These are phyloP conservation scores for Loriculus beryllinus DNA, from an alignment of 2,797 vertebrate genomes.

Conservation along the genomic window DNA sequence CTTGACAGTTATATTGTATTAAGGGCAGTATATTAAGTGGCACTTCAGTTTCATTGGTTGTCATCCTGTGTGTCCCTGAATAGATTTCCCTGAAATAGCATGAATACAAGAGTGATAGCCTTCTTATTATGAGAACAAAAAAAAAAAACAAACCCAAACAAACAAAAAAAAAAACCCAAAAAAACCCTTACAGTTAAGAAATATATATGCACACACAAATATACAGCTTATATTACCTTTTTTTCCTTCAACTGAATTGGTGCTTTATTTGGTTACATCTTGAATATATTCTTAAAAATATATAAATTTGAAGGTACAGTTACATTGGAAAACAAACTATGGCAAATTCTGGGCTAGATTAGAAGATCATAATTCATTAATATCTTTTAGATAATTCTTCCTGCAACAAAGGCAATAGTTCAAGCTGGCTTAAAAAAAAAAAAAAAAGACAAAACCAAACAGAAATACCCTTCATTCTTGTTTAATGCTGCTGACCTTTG, in stretches of 20 bases:
- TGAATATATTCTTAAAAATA: not conserved
- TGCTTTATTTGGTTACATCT: not conserved
- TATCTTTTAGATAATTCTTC: not conserved
- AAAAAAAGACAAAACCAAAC: not conserved
- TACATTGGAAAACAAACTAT: not conserved
- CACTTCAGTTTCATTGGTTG: not conserved
- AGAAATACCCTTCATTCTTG: accelerated
- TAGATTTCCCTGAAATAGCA: not conserved
- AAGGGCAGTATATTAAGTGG: not conserved
- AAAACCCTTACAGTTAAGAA: not conserved
- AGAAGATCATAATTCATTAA: not conserved
- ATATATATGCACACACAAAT: not conserved
- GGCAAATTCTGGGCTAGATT: not conserved
- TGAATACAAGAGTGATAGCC: not conserved
- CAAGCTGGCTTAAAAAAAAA: not conserved
- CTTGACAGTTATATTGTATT: not conserved
- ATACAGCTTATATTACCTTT: not conserved
- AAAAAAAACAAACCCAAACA: not conserved
- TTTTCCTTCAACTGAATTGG: not conserved
- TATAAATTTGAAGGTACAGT: not conserved
- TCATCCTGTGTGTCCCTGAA: not conserved
- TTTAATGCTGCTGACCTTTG: not conserved
- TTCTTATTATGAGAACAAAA: not conserved
- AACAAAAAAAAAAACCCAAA: no score
- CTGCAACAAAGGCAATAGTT: not conserved